phyloP scores from a whole-genome alignment of 2,797 vertebrate genomes.

The Schizopygopsis malacanthus region DNA sequence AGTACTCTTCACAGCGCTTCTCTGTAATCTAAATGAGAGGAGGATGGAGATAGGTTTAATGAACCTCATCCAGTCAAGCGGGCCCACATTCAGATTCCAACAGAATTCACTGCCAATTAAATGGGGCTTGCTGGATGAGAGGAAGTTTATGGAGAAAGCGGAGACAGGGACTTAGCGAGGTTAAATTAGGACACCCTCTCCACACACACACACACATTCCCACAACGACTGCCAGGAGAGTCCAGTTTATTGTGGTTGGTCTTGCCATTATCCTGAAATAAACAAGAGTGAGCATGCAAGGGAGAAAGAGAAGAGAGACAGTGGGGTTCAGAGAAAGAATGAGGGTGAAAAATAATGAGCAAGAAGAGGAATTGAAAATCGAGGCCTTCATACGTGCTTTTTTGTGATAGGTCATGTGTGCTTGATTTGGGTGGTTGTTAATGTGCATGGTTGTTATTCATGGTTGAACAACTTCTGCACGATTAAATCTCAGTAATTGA shows the following conservation, averaged over 20 bases:
- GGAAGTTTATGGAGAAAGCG: constrained; percentile 26
- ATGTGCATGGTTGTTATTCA: constrained; percentile 21
- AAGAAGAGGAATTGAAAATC: constrained; percentile 36
- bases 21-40: constrained; percentile 42
- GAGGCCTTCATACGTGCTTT: constrained; percentile 11
- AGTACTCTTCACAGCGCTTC: constrained; percentile 13
- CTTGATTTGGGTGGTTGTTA: background rate
- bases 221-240: constrained; percentile 22
- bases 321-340: background rate
- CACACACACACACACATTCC: constrained; percentile 22
- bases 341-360: constrained; percentile 25
- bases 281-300: constrained; percentile 24
- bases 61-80: constrained; percentile 34
- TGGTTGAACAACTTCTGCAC: constrained; percentile 1
- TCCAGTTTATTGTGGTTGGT: constrained; percentile 36
- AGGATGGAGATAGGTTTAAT: constrained; percentile 38
- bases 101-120: constrained; percentile 40
- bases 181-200: constrained; percentile 40
- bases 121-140: constrained; percentile 19
- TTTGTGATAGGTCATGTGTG: background rate
- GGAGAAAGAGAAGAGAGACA: background rate
- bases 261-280: constrained; percentile 46
- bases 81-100: constrained; percentile 19
- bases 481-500: constrained; percentile 26
- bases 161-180: constrained; percentile 41